These are phyloP conservation scores for Triops longicaudatus DNA, from an alignment of 1,140 invertebrate species.

Conservation along the genomic window DNA sequence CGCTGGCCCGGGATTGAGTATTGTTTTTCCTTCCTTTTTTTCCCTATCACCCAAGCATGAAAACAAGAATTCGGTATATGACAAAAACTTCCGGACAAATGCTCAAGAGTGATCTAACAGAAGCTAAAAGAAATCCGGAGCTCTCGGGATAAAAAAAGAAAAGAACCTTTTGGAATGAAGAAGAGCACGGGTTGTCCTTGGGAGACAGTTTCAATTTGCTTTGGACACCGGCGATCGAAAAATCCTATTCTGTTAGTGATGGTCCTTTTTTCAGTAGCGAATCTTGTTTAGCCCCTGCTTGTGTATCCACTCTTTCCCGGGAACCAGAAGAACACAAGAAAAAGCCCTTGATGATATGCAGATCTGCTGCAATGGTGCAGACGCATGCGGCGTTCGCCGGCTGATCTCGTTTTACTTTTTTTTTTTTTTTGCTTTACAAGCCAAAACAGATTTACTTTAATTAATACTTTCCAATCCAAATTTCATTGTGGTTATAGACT, in stretches of 20 bases:
- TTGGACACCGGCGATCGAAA: not conserved
- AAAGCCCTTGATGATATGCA: not conserved
- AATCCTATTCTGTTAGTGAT: not conserved
- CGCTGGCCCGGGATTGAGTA: not conserved
- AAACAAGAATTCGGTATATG: not conserved
- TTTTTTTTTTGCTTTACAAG: not conserved
- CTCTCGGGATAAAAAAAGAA: not conserved
- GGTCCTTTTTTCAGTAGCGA: not conserved
- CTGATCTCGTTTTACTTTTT: too few relatives aligned
- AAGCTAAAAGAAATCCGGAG: not conserved
- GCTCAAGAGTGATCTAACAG: not conserved
- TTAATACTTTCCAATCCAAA: not conserved
- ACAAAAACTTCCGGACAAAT: not conserved
- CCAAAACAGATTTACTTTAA: not conserved
- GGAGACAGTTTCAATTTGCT: conserved; percentile 15
- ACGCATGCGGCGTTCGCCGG: not conserved
- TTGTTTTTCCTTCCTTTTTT: not conserved
- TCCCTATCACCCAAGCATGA: not conserved
- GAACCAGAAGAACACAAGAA: not conserved
- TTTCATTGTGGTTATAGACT: not conserved
- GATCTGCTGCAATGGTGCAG: not conserved
- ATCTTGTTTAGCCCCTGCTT: not conserved
- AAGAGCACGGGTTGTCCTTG: not conserved
- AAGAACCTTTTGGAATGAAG: conserved; percentile 3
- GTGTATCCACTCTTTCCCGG: not conserved